Percentiles rank a stretch among this genome's conserved stretches.
phyloP scores from a whole-genome alignment of 2,888 invertebrate species.

The Schizaphis graminum region DNA sequence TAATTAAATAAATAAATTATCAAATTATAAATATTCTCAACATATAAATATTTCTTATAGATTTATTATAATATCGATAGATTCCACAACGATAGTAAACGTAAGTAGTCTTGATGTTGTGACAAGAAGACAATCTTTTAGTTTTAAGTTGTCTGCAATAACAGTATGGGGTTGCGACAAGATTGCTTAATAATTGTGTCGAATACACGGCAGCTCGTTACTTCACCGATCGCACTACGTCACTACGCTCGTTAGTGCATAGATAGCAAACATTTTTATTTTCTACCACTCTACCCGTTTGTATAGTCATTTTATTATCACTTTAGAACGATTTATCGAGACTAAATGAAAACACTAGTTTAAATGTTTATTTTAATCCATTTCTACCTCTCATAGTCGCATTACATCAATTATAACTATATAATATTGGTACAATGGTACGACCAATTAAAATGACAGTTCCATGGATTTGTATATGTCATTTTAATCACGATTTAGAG shows the following conservation, averaged over 20 bases:
- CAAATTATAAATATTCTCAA: not conserved
- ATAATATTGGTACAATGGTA: not conserved
- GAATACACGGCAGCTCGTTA: not conserved
- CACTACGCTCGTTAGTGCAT: not conserved
- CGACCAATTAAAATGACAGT: not conserved
- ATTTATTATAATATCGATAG: not conserved
- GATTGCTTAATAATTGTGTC: not conserved
- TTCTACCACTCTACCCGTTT: not conserved
- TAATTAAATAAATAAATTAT: not conserved
- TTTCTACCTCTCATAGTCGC: too few relatives aligned
- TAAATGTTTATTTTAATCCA: not conserved
- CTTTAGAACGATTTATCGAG: not conserved
- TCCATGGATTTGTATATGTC: not conserved
- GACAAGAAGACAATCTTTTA: not conserved
- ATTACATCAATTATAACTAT: not conserved
- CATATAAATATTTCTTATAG: not conserved
- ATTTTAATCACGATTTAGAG: not conserved
- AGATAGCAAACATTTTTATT: conserved; percentile 2
- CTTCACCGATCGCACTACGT: not conserved
- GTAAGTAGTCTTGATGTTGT: not conserved
- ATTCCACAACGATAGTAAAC: not conserved
- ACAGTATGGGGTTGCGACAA: not conserved
- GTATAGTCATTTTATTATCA: not conserved
- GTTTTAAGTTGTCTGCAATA: not conserved
- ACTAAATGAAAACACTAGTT: not conserved